A percentile compares a stretch with the other conserved stretches of the same genome.
phyloP scores from a whole-genome alignment of 2,797 vertebrate species.

The Antennarius maculatus region DNA sequence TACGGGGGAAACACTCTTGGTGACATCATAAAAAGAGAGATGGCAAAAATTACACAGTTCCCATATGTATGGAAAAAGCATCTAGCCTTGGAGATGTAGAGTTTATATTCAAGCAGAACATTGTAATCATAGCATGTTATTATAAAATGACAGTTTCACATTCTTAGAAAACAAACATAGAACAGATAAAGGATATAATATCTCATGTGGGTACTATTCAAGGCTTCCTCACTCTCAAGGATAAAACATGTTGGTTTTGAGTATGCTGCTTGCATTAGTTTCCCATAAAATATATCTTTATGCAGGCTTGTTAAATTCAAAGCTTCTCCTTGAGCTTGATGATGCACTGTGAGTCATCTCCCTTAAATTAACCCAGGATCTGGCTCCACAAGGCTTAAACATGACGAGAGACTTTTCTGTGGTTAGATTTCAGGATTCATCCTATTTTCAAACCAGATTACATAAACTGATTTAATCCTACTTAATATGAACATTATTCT shows the following conservation, averaged over 20 bases:
- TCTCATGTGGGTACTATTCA: constrained; percentile 66
- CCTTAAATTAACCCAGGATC: constrained; percentile 48
- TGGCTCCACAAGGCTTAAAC: constrained; percentile 40
- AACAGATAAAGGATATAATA: constrained; percentile 62
- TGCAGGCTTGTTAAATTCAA: constrained; percentile 63
- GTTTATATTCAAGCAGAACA: constrained; percentile 46
- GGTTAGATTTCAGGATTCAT: constrained; percentile 45
- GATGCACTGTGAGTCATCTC: constrained; percentile 60
- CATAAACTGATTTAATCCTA: constrained; percentile 32
- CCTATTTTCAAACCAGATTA: constrained; percentile 32
- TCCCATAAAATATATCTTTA: constrained; percentile 66
- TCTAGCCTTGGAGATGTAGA: constrained; percentile 66
- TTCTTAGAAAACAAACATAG: constrained; percentile 69
- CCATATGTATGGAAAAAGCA: constrained; percentile 58
- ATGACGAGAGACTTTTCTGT: constrained; percentile 32
- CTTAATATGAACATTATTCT: constrained; percentile 30
- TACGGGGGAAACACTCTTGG: constrained; percentile 37
- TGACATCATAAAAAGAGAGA: constrained; percentile 61
- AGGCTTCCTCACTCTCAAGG: constrained; percentile 66
- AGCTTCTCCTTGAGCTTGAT: constrained; percentile 58
- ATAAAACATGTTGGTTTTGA: constrained; percentile 49
- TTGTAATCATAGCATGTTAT: constrained; percentile 64
- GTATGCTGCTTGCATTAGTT: constrained; percentile 66
- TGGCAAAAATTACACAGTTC: constrained; percentile 48
- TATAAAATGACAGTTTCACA: constrained; percentile 54